Conservation (phyloP, 1,140 invertebrate genomes). For the Ectropis grisescens region DNA sequence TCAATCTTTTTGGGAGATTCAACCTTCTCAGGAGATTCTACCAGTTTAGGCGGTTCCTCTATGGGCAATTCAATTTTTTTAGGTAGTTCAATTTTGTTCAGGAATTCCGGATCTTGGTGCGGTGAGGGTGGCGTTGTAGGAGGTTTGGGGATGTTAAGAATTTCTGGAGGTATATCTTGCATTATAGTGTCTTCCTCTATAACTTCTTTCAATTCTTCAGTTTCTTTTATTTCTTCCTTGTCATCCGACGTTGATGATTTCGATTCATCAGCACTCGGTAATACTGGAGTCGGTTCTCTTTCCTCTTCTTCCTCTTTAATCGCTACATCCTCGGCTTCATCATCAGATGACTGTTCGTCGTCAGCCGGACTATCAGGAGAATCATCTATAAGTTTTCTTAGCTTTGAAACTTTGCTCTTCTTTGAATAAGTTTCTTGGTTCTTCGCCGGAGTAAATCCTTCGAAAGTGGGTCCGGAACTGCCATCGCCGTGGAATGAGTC, state of each 20-base stretch:
- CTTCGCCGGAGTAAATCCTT: conserved; percentile 67
- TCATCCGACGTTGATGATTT: neutral
- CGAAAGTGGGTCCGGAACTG: conserved; percentile 59
- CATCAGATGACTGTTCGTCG: conserved; percentile 71
- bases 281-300: conserved; percentile 22
- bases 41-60: conserved; percentile 10
- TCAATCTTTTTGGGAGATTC: conserved; percentile 1
- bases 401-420: conserved; percentile 65
- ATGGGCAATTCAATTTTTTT: conserved; percentile 2
- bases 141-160: conserved; percentile 31
- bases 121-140: conserved; percentile 24
- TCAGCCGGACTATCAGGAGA: conserved; percentile 65
- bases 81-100: conserved; percentile 2
- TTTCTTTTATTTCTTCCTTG: conserved; percentile 5
- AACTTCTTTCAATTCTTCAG: conserved; percentile 7
- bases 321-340: conserved; percentile 68
- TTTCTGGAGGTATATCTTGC: too few relatives aligned
- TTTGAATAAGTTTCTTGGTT: conserved; percentile 69
- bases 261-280: neutral
- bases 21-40: conserved; percentile 10
- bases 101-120: conserved; percentile 22
- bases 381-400: conserved; percentile 63
- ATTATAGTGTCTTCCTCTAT: conserved; percentile 28
- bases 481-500: conserved; percentile 69
- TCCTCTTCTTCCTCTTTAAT: conserved; percentile 50